Base-by-base conservation (phyloP, 1,140 invertebrate species). In the Drosophila dunni region DNA sequence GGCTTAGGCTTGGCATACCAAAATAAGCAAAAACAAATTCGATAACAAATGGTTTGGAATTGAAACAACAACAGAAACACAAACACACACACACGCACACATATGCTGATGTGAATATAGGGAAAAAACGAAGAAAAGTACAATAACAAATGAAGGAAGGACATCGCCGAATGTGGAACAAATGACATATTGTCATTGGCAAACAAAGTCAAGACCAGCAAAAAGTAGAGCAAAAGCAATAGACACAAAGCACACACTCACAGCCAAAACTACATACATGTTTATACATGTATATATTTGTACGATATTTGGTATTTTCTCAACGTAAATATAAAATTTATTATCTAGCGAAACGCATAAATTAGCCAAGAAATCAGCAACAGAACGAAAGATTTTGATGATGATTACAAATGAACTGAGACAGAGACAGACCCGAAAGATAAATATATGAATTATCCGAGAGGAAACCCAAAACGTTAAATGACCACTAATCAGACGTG, bases 281-380 rank as follows among this genome's bases (percentile, higher is more conserved):
- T 9, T 53, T 8, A 11, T 53, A 33, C 48, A 51, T 64, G 62
- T 58, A 29, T 63, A 11, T 36, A 46, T 24, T 29, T 50, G 1
- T 42, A 15, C 13, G 24, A 42, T 60, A 46, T 63, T 85, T 77
- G 66, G 63, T 83, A 77, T 88, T 88, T 83, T 69, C 69, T 73
- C 57, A 89, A 90, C 85, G 81, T 85, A 81, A 84, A 89, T 89
- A 84, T 81, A 89, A 90, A 89, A 89, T 89, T 89, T 89, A 89
- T 89, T 89, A 89, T 89, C 84, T 68, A 74, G 66, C 66, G 75
- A 60, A 81, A 53, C 71, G 75, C 78, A 89, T 89, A 89, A 89
- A 89, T 89, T 89, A 89, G 71, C 63, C 67, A 75, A 77, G 62
- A 77, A 83, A 79, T 86, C 83, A 86, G 72, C 40, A 38, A 40